Base-by-base conservation (phyloP, 1,140 invertebrate genomes). In the Gryon sp. region DNA sequence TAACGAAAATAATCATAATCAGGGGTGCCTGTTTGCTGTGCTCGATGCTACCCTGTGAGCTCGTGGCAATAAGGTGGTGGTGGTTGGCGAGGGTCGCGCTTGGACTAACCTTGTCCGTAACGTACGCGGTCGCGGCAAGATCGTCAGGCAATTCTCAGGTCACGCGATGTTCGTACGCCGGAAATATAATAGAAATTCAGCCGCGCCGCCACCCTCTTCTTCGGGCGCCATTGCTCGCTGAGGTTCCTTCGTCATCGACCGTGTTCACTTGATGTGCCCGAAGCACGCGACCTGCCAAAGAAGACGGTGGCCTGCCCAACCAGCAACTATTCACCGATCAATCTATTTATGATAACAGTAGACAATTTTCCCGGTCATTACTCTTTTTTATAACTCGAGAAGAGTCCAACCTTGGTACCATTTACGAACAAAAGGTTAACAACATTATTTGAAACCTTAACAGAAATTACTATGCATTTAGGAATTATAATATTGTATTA, bases 181-280 rank as follows among this genome's bases (percentile, higher is more conserved):
- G 78, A 82, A 82, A 80, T 76, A 78, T 80, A 78, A 78, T 80
- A 80, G 78, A 80, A 80, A 78, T 80, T 80, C 78, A 57, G 40
- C 62, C 69, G 30, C 55, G 18, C 55, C 60, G 22, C 63, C 52
- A 53, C 60, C 48, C 57, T 66, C 57, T 40, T 55, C 36, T 15
- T 53, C 30, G 30, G 38, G 19, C 62, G 62, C 72, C 72, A 68
- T 68, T 74, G 20, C 57, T 40, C 30, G 18, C 55, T 24, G 30
- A 34, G 53, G 62, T 53, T 53, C 40, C 74, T 53, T 66, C 74
- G 65, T 76, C 74, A 79, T 76, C 73, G 73, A 76, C 60, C 77
- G 66, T 16, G 59, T 63, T 22, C 34, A 6, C 40, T 52, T 76
- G 73, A 79, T 79, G 78, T 60, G 45, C 59, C 20, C 38, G 24